Percentiles rank a stretch among this genome's conserved stretches.
phyloP scores from a whole-genome alignment of 1,140 invertebrate species.

The Samia ricini region DNA sequence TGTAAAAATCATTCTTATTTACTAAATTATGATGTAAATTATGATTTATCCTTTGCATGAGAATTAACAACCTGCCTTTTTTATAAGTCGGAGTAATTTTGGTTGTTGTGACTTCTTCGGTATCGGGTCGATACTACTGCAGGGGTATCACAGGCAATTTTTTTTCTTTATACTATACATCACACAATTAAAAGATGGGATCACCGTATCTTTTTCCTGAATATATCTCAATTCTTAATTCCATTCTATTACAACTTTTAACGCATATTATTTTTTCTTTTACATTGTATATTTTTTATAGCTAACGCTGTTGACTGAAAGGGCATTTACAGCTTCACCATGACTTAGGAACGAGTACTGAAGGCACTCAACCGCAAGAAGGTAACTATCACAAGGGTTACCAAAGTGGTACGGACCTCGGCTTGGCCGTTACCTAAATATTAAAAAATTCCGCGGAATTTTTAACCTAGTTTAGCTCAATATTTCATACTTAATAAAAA shows the following conservation, averaged over 20 bases:
- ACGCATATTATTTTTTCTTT: conserved; percentile 45
- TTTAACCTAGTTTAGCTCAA: no score
- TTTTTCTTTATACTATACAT: conserved; percentile 50
- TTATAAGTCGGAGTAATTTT: conserved; percentile 25
- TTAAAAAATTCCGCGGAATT: no score
- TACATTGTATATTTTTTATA: conserved; percentile 51
- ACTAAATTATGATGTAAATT: no score
- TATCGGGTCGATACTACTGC: conserved; percentile 43
- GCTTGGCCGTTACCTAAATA: no score
- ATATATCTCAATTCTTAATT: conserved; percentile 18
- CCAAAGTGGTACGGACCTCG: no score
- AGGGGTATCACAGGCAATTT: conserved; percentile 40
- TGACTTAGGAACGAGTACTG: no score
- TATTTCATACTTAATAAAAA: no score
- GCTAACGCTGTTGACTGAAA: no score
- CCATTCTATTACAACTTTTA: conserved; percentile 57
- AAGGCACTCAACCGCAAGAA: no score
- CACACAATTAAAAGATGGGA: conserved; percentile 37
- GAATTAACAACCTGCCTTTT: conserved; percentile 42
- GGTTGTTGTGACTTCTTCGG: conserved; percentile 21
- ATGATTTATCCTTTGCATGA: conserved; percentile 41
- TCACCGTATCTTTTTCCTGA: conserved; percentile 22
- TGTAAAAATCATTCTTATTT: no score
- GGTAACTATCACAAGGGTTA: no score
- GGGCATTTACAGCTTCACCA: no score